Evolutionary conservation across 2,113 vertebrate genomes (phyloP).

Genomic region (Lampris incognitus): DNA sequence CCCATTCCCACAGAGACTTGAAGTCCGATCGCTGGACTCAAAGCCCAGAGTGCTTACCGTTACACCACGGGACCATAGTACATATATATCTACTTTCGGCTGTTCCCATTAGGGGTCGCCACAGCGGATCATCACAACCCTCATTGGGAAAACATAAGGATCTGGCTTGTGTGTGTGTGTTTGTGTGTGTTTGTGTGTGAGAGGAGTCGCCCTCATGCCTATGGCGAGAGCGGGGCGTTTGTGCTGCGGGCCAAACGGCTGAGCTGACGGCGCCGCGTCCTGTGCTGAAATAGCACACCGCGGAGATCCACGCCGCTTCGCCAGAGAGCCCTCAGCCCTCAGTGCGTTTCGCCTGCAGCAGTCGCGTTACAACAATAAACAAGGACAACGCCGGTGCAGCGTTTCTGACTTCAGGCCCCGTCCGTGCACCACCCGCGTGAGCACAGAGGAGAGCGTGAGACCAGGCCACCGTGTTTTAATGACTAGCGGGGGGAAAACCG

Average conservation of each 20-base stretch:
- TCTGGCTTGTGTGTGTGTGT: background rate
- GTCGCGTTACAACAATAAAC: slow-evolving; percentile 40
- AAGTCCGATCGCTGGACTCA: too few species aligned
- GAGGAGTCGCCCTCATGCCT: background rate
- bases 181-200: too few species aligned
- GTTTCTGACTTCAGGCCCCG: too few species aligned
- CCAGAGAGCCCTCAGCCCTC: slow-evolving; percentile 12
- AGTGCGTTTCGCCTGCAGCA: slow-evolving; percentile 40
- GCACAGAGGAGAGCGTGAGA: background rate
- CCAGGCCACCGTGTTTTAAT: too few species aligned
- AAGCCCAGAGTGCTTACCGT: too few species aligned
- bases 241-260: background rate
- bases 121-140: too few species aligned
- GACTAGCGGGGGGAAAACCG: too few species aligned
- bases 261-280: background rate
- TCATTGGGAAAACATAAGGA: background rate
- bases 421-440: slow-evolving; percentile 10
- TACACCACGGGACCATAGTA: too few species aligned
- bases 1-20: too few species aligned
- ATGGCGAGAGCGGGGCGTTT: background rate
- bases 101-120: too few species aligned
- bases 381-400: background rate
- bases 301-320: slow-evolving; percentile 26
- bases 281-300: slow-evolving; percentile 30
- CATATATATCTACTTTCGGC: too few species aligned